Percentiles rank a stretch among this genome's conserved stretches.
Evolutionary conservation across 2,797 vertebrate species (phyloP).

Genomic region (Lagorchestes hirsutus): DNA sequence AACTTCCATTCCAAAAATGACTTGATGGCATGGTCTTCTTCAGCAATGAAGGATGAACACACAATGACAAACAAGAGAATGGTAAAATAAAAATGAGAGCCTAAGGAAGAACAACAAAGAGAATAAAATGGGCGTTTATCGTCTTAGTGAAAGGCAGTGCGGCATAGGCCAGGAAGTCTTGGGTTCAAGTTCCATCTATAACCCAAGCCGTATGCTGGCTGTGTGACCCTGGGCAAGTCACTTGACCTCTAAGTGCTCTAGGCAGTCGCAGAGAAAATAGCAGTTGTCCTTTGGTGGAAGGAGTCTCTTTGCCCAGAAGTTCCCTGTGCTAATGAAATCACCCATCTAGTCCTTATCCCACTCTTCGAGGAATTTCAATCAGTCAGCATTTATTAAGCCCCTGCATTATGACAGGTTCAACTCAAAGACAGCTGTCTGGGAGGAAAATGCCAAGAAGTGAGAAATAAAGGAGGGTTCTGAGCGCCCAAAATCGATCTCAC

Average conservation of each 20-base stretch:
- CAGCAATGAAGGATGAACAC: too few species aligned
- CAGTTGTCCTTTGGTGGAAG: not conserved
- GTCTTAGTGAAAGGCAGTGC: not conserved
- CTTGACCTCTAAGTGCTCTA: not conserved
- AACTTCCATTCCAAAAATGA: too few species aligned
- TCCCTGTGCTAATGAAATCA: not conserved
- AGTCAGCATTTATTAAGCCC: not conserved
- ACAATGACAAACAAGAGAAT: not conserved
- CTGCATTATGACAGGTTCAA: not conserved
- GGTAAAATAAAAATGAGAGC: slow-evolving; percentile 4
- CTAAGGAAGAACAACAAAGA: not conserved
- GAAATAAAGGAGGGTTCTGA: not conserved
- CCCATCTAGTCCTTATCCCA: not conserved
- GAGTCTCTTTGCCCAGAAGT: not conserved
- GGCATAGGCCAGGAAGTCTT: not conserved
- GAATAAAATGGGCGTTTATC: not conserved
- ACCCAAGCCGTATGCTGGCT: not conserved
- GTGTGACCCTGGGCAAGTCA: not conserved
- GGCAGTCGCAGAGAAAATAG: not conserved
- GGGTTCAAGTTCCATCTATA: not conserved
- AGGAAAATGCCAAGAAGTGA: not conserved
- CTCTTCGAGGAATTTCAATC: not conserved
- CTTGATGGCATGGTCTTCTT: too few species aligned
- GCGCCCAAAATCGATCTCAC: not conserved
- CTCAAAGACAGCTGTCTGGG: not conserved